phyloP scores from a whole-genome alignment of 2,797 vertebrate genomes.

The Gymnoscopelus microlampas region DNA sequence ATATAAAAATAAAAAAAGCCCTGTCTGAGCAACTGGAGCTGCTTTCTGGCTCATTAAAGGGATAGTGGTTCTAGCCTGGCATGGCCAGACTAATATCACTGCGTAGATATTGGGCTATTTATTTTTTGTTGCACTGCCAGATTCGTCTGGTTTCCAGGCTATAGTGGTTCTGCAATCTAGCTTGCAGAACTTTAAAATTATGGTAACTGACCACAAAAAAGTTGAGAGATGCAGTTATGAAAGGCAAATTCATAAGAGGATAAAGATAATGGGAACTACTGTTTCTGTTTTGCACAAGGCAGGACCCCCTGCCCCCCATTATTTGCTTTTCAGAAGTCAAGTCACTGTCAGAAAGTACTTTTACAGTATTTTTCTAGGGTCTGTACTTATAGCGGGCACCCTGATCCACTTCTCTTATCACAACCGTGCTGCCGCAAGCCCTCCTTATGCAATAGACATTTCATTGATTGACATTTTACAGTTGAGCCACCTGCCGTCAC shows the following conservation, averaged over 20 bases:
- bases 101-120: too few species aligned
- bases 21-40: too few species aligned
- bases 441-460: constrained; percentile 38
- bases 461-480: constrained; percentile 53
- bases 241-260: background rate
- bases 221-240: constrained; percentile 34
- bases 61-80: too few species aligned
- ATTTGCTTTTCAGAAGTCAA: constrained; percentile 33
- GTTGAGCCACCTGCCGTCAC: constrained; percentile 10
- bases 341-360: too few species aligned
- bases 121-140: too few species aligned
- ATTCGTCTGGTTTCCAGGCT: too few species aligned
- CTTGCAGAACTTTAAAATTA: too few species aligned
- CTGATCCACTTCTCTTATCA: constrained; percentile 34
- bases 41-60: too few species aligned
- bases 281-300: constrained; percentile 12
- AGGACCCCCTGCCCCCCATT: background rate
- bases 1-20: too few species aligned
- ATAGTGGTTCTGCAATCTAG: too few species aligned
- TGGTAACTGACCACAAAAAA: constrained; percentile 27
- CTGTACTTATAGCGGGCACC: constrained; percentile 17
- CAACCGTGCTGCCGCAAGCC: constrained; percentile 41
- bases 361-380: constrained; percentile 8
- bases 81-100: too few species aligned
- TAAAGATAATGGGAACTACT: constrained; percentile 44